These are phyloP conservation scores for Caenorhabditis inopinata DNA, from an alignment of 1,140 invertebrate species.

Conservation along the genomic window DNA sequence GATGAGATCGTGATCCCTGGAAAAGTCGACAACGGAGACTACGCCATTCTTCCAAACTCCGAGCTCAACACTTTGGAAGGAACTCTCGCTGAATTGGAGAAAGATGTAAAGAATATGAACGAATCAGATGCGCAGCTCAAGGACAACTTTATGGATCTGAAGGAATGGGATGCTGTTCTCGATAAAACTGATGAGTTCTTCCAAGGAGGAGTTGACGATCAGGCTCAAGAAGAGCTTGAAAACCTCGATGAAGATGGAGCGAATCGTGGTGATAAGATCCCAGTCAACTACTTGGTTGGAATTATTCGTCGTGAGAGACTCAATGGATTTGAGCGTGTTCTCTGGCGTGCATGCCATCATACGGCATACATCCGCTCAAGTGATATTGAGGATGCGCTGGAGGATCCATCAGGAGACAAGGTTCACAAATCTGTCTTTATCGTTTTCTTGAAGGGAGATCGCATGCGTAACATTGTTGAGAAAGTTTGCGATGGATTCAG, in stretches of 20 bases:
- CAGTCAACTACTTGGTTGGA: slow-evolving; percentile 59
- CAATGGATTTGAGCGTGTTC: slow-evolving; percentile 61
- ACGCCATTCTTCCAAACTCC: slow-evolving; percentile 55
- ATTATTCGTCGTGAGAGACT: slow-evolving; percentile 61
- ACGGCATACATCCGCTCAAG: slow-evolving; percentile 65
- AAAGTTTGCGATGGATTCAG: slow-evolving; percentile 67
- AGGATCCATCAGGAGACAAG: slow-evolving; percentile 66
- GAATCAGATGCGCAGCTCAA: slow-evolving; percentile 62
- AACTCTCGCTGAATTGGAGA: slow-evolving; percentile 63
- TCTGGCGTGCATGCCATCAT: slow-evolving; percentile 64
- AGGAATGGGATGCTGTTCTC: slow-evolving; percentile 65
- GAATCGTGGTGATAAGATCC: slow-evolving; percentile 44
- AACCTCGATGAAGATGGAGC: slow-evolving; percentile 52
- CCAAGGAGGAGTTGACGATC: slow-evolving; percentile 64
- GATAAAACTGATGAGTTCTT: slow-evolving; percentile 66
- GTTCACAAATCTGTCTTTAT: slow-evolving; percentile 69
- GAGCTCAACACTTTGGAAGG: slow-evolving; percentile 64
- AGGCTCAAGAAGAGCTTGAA: slow-evolving; percentile 41
- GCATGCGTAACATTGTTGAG: slow-evolving; percentile 67
- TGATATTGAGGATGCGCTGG: slow-evolving; percentile 66
- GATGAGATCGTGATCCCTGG: slow-evolving; percentile 58
- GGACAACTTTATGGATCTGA: slow-evolving; percentile 64
- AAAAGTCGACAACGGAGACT: slow-evolving; percentile 57
- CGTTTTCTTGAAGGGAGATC: slow-evolving; percentile 69
- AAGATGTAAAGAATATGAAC: slow-evolving; percentile 66